phyloP scores from a whole-genome alignment of 2,797 vertebrate species.

The Eurystomus glaucurus region DNA sequence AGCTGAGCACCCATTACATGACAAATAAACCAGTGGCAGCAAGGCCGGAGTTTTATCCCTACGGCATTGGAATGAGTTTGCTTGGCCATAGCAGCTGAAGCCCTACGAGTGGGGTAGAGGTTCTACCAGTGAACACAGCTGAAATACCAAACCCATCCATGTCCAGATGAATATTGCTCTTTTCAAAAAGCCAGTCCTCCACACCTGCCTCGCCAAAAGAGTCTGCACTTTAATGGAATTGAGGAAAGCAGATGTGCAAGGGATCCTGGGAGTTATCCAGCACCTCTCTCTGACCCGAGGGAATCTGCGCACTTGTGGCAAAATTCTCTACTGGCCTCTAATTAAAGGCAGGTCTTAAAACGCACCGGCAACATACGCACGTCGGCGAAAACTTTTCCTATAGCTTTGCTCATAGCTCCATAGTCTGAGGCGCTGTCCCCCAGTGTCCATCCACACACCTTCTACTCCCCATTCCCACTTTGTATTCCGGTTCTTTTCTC shows the following conservation, averaged over 20 bases:
- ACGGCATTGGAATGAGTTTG: neutral
- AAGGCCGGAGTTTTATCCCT: neutral
- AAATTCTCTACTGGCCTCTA: neutral
- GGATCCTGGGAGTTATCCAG: neutral
- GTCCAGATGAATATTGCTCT: rapidly evolving
- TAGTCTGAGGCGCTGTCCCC: neutral
- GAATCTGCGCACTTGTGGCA: neutral
- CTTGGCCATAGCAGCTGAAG: neutral
- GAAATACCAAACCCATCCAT: neutral
- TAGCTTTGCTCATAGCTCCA: neutral
- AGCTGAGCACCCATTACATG: no score
- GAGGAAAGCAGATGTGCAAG: neutral
- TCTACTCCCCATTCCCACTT: neutral
- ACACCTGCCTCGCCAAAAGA: neutral
- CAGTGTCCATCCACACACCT: neutral
- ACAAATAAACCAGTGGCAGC: neutral
- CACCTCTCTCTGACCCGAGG: neutral
- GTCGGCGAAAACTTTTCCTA: neutral
- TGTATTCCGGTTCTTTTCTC: neutral
- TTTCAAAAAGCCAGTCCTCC: neutral
- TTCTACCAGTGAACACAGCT: neutral
- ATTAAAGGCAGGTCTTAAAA: neutral
- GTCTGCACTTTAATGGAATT: neutral
- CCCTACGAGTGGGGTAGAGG: neutral
- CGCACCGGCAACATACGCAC: neutral